Base-by-base conservation (phyloP, 2,888 invertebrate species). In the Leucophora obtusa region DNA sequence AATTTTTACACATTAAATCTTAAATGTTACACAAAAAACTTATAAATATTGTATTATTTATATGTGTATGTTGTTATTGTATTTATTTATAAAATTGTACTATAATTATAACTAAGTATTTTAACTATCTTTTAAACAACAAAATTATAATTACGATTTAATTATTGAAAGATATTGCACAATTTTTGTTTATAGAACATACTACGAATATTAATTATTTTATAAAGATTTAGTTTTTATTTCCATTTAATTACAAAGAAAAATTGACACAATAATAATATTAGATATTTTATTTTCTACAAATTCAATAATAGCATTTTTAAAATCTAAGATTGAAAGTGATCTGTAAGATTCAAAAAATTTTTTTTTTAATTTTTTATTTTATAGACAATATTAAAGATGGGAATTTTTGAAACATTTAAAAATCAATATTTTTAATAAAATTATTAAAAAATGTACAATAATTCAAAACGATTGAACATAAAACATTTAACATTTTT, bases 1-100 rank as follows among this genome's bases (percentile, higher is more conserved):
- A 54, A 69, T 33, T 63, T 28, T 72, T 81, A 74, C 69, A 81
- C 60, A 83, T 83, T 79, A 56, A 82, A 69, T 82, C 63, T 82
- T 84, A 53, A 82, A 28, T n/a, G n/a, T n/a, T n/a, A n/a, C 28
- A 4, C 3, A 28, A 28, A 28, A 6, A 4, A 6, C 28, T 78
- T 75, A 62, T 2, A 21, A 21, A 21, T 3, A 21, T 4, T 21
- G 21, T n/a, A n/a, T n/a, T n/a, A n/a, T n/a, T n/a, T n/a, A n/a
- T n/a, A n/a, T n/a, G n/a, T n/a, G n/a, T n/a, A n/a, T n/a, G n/a
- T n/a, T n/a, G n/a, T n/a, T n/a, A n/a, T 69, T 78, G 15, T 38
- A 14, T 47, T 51, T 65, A 76, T 58, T 85, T 82, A 58, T 56
- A 79, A 79, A 59, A 54, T 75, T 58, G 47, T 58, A 43, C 66